Evolutionary conservation across 2,113 vertebrate species (phyloP), one percentile per base, ranked within the genome.

Genomic region (Menidia beryllina): DNA sequence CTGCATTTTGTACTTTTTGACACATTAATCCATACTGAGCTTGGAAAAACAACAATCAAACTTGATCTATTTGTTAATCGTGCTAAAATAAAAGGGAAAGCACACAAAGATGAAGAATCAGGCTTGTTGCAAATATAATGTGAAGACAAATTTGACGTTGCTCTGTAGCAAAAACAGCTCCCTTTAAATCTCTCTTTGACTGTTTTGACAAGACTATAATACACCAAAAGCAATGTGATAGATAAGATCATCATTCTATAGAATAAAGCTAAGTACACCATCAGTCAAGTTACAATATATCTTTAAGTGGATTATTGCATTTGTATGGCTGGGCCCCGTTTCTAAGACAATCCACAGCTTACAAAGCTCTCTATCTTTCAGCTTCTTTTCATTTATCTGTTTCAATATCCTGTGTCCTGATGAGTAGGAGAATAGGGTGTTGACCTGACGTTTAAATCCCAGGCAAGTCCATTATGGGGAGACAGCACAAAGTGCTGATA

Each of bases 341-440:
- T 63, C 61, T 52, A 19, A 65, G 51, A 64, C 69, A 67, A 66
- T 77, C 78, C 77, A 53, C 30, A 68, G 69, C 72, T 52, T 24
- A 26, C 79, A 75, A 80, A 70, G 81, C 62, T 57, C 74, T 82
- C 67, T 70, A 59, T 88, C 80, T 75, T 59, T 70, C 80, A 47
- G 79, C 80, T 82, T 41, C 51, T 75, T 86, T 78, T 85, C 88
- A 87, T 89, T 87, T 87, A 90, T 90, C 87, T 65, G 66, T 89
- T 89, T 86, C 88, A 91, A 92, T 91, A 90, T 91, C 90, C 90
- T 90, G 85, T 84, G 59, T 82, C 81, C 83, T 86, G 84, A 87
- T 82, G 88, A 88, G 89, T 61, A 62, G 61, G 70, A 73, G 56
- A 70, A 76, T 72, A 25, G 48, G 77, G 84, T 70, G 72, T 25